phyloP scores from a whole-genome alignment of 2,888 invertebrate species.

The Andrena bicolor region DNA sequence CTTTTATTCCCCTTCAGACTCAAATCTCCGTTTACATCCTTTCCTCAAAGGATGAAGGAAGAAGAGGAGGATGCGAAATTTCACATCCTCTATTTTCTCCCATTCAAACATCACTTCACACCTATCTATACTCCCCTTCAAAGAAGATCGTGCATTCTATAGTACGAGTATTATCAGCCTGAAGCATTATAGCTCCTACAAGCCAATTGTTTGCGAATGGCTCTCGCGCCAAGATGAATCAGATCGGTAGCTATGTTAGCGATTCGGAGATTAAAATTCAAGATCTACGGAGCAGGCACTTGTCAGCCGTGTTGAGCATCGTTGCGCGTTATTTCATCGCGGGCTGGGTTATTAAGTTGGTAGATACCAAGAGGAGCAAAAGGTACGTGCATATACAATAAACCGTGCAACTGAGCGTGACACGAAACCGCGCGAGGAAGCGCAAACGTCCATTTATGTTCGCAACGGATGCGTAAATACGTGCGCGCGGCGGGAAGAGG shows the following conservation, averaged over 20 bases:
- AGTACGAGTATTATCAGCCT: background rate
- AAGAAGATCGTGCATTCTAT: background rate
- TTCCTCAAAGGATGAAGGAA: background rate
- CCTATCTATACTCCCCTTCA: background rate
- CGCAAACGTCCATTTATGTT: slow-evolving; percentile 48
- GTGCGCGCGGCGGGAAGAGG: slow-evolving; percentile 9
- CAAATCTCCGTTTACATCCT: background rate
- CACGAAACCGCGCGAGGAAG: slow-evolving; percentile 42
- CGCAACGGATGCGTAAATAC: slow-evolving; percentile 47
- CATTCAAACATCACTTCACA: background rate
- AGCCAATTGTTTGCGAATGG: slow-evolving; percentile 13
- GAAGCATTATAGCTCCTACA: background rate
- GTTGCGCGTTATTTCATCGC: slow-evolving; percentile 23
- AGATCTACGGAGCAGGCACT: background rate
- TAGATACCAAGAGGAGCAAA: slow-evolving; percentile 24
- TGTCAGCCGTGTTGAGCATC: slow-evolving; percentile 1
- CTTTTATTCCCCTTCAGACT: no score
- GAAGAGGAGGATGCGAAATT: background rate
- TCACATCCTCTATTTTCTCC: background rate
- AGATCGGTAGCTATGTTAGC: slow-evolving; percentile 1
- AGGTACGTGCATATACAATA: slow-evolving; percentile 30
- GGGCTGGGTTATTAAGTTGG: slow-evolving; percentile 29
- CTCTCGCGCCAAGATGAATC: background rate
- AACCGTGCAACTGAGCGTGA: slow-evolving; percentile 46
- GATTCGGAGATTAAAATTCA: slow-evolving; percentile 34